Base-by-base conservation (phyloP, 2,113 vertebrate genomes). In the Ammodytes marinus region DNA sequence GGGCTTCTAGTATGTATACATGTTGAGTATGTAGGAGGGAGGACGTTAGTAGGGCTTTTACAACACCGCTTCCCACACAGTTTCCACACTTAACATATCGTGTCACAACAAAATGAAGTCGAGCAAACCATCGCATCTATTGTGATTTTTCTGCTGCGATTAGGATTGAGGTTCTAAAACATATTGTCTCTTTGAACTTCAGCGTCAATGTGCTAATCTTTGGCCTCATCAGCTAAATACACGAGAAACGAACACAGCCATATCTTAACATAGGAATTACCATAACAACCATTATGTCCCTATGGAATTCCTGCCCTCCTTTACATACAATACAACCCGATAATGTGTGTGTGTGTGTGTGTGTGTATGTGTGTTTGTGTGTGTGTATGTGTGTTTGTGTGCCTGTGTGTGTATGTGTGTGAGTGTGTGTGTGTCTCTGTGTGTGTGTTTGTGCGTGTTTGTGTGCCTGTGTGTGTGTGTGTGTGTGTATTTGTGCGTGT, bases 281-380 rank as follows among this genome's bases (percentile, higher is more conserved):
- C 80, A 88, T 85, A 78, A 90, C 83, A 92, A 89, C 77, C 77
- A 75, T 11, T 15, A 79, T 76, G 50, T 83, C 83, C 79, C 83
- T 57, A 4, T 80, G 88, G 81, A 82, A 90, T 90, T 75, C 69
- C 40, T 84, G 83, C 57, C 87, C 73, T 75, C 73, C 37, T 89
- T 90, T 71, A 27, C 43, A 61, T 82, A 68, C 64, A 80, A 84
- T 46, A 77, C 68, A 68, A 43, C 58, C 54, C 53, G 69, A 11
- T 58, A 14, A 47, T 76, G 71, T 40, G 27, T 27, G 27, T 27
- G 27, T 27, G 27, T 27, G 27, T 27, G 27, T 27, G 27, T 27
- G 27, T 27, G 2, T 27, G 2, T 27, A 27, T 27, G 27, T 27
- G 27, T 27, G 27, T 27, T 1, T 27, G 27, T 27, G 27, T 27